Percentiles rank a stretch among this genome's conserved stretches.
These are phyloP conservation scores for Heteronetta atricapilla DNA, from an alignment of 2,113 vertebrate species.

Conservation along the genomic window DNA sequence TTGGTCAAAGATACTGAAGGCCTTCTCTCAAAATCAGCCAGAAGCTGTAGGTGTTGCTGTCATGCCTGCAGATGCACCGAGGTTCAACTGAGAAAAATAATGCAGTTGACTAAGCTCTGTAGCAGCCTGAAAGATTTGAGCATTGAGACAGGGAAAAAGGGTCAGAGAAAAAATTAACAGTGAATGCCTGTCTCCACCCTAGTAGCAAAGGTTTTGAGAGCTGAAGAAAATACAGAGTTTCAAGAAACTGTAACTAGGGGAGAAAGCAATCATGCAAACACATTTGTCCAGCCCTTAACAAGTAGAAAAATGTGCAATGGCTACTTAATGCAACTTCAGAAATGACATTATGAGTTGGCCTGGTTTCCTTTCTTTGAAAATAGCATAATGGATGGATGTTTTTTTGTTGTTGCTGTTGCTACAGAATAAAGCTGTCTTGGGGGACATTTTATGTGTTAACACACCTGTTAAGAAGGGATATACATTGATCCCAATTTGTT, in stretches of 20 bases:
- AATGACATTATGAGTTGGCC: constrained; percentile 21
- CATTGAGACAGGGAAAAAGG: background rate
- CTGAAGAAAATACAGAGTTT: background rate
- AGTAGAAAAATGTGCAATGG: background rate
- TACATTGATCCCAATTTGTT: background rate
- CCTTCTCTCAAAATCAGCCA: background rate
- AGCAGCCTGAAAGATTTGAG: background rate
- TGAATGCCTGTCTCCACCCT: background rate
- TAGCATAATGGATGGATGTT: background rate
- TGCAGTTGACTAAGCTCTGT: background rate
- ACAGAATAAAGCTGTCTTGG: background rate
- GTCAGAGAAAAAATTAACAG: background rate
- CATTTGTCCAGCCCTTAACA: background rate
- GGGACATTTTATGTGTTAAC: background rate
- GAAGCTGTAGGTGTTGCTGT: background rate
- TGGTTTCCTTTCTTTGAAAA: constrained; percentile 40
- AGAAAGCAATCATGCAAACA: background rate
- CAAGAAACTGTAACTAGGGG: background rate
- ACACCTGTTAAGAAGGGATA: background rate
- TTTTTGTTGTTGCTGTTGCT: background rate
- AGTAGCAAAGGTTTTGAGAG: background rate
- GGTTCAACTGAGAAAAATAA: background rate
- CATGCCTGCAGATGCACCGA: background rate
- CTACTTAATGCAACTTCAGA: background rate
- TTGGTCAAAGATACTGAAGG: background rate